Evolutionary conservation across 2,113 vertebrate species (phyloP).

Genomic region (Puffinus mauretanicus): DNA sequence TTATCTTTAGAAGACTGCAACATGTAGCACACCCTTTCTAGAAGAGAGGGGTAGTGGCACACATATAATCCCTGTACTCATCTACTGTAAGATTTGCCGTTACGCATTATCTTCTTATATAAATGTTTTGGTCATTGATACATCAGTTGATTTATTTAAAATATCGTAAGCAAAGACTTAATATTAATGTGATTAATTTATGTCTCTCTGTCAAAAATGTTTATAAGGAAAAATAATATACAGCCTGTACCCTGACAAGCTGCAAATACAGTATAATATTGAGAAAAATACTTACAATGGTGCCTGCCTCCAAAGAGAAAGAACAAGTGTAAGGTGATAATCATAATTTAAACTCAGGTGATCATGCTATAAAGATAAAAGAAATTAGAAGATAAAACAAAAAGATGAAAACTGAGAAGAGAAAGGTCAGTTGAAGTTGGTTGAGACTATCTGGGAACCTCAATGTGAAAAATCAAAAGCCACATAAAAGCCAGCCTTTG

Average conservation of each 20-base stretch:
- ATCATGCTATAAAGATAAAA: neutral
- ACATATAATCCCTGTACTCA: neutral
- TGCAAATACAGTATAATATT: neutral
- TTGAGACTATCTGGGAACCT: neutral
- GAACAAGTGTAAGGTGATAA: neutral
- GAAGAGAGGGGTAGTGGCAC: rapidly evolving
- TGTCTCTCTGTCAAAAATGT: neutral
- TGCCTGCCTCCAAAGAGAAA: neutral
- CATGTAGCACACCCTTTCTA: neutral
- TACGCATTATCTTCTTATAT: neutral
- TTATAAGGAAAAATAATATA: neutral
- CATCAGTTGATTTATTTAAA: neutral
- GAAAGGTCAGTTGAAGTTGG: neutral
- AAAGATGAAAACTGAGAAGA: neutral
- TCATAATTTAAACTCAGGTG: neutral
- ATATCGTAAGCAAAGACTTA: neutral
- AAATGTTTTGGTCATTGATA: neutral
- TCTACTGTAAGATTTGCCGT: neutral
- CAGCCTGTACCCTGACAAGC: neutral
- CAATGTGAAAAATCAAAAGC: neutral
- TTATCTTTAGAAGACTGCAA: neutral
- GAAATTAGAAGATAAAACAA: neutral
- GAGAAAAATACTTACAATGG: neutral
- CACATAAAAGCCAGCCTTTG: neutral
- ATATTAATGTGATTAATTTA: neutral